Conservation (phyloP, 2,888 invertebrate genomes). For the Polydrusus tereticollis region DNA sequence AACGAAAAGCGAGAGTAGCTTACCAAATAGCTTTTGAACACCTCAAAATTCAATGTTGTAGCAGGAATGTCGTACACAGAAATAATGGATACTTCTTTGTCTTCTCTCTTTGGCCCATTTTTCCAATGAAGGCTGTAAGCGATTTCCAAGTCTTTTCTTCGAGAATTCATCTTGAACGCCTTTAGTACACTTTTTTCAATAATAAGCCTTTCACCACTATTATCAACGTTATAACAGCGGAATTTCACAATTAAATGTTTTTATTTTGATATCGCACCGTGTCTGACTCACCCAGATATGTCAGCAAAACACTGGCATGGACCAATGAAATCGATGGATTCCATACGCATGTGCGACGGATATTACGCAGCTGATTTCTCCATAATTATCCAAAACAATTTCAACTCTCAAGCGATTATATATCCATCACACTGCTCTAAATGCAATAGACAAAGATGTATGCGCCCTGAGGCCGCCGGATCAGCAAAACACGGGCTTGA, state of each 20-base stretch:
- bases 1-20: slow-evolving; percentile 43
- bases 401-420: neutral
- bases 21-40: slow-evolving; percentile 68
- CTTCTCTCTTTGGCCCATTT: slow-evolving; percentile 59
- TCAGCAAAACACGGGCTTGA: neutral
- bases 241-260: slow-evolving; percentile 24
- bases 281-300: slow-evolving; percentile 11
- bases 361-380: slow-evolving; percentile 47
- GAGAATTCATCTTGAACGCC: slow-evolving; percentile 53
- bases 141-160: slow-evolving; percentile 62
- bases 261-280: slow-evolving; percentile 32
- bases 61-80: slow-evolving; percentile 67
- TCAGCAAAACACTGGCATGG: neutral
- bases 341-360: slow-evolving; percentile 22
- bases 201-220: neutral
- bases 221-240: neutral
- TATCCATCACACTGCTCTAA: neutral
- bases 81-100: slow-evolving; percentile 63
- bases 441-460: neutral
- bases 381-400: neutral
- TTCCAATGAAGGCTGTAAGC: slow-evolving; percentile 67
- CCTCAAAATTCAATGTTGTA: slow-evolving; percentile 65
- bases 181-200: slow-evolving; percentile 6
- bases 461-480: neutral
- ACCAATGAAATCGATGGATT: neutral